Base-by-base conservation (phyloP, 2,888 invertebrate genomes). In the Calliphora vomitoria region DNA sequence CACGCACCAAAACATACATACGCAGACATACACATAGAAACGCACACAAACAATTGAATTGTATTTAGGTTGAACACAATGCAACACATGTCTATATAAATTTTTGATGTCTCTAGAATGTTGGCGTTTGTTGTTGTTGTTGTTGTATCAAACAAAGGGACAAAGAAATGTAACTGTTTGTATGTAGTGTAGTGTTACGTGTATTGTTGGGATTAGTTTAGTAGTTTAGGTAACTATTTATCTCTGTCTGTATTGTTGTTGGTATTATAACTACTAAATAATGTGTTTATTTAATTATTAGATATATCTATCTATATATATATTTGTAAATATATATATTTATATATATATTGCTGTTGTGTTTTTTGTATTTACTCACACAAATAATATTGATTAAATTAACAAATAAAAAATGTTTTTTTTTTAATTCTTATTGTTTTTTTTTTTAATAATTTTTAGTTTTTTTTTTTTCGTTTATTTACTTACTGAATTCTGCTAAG, bases 401-500 rank as follows among this genome's bases (percentile, higher is more conserved):
- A 62, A 66, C 53, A 82, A 50, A 53, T 66, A 68, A 75, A 72
- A 58, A 55, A 53, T n/a, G 44, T 10, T 55, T 81, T 71, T 68
- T 62, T 60, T 60, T 72, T 38, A 41, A 62, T 62, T 47, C 50
- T 55, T 58, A 62, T 55, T 44, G 64, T 71, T 85, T 83, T 53
- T 71, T 60, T 64, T 82, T 81, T 69, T 25, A 25, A 50, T 87
- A 83, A 80, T 82, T 62, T 86, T 85, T 86, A 64, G 81, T 82
- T 85, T 76, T 88, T 87, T 82, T 74, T 81, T 74, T 76, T 81
- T 72, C 6, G 18, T 41, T 69, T 85, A 79, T 89, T 92, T 92
- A 92, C 92, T 92, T 92, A 92, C 92, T 92, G 92, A 92, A 91
- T 92, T 92, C 92, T 92, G 92, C 91, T 91, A 91, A 91, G 92